phyloP scores from a whole-genome alignment of 2,113 vertebrate genomes.

The Brachypteracias leptosomus region DNA sequence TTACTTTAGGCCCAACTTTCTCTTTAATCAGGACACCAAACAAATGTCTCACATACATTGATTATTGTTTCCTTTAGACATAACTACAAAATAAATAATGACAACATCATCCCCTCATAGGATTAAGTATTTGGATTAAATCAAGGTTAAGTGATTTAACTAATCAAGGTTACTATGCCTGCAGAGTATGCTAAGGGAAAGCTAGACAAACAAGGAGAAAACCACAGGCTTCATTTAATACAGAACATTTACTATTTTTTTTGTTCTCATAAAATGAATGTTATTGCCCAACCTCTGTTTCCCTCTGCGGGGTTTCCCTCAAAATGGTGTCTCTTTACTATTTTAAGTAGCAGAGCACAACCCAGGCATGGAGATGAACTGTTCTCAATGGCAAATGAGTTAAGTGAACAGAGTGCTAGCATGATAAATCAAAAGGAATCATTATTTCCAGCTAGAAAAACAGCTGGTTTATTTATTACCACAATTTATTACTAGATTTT shows the following conservation, averaged over 20 bases:
- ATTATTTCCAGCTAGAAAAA: not conserved
- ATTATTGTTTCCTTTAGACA: not conserved
- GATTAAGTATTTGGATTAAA: not conserved
- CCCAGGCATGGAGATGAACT: not conserved
- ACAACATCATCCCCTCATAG: not conserved
- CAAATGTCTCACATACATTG: not conserved
- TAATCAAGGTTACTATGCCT: not conserved
- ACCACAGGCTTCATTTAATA: not conserved
- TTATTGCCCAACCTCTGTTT: not conserved
- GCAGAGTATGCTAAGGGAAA: not conserved
- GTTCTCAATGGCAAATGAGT: not conserved
- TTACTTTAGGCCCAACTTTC: not conserved
- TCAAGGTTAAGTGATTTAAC: not conserved
- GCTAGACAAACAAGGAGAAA: not conserved
- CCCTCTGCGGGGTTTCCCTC: not conserved
- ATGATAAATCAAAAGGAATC: not conserved
- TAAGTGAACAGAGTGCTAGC: not conserved
- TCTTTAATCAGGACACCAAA: not conserved
- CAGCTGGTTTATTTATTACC: not conserved
- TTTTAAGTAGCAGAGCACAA: not conserved
- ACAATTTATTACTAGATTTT: not conserved
- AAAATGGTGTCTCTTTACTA: not conserved
- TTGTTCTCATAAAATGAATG: not conserved
- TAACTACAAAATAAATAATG: not conserved
- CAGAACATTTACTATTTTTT: not conserved